phyloP scores from a whole-genome alignment of 1,140 invertebrate genomes.

The Dendrolimus punctatus region DNA sequence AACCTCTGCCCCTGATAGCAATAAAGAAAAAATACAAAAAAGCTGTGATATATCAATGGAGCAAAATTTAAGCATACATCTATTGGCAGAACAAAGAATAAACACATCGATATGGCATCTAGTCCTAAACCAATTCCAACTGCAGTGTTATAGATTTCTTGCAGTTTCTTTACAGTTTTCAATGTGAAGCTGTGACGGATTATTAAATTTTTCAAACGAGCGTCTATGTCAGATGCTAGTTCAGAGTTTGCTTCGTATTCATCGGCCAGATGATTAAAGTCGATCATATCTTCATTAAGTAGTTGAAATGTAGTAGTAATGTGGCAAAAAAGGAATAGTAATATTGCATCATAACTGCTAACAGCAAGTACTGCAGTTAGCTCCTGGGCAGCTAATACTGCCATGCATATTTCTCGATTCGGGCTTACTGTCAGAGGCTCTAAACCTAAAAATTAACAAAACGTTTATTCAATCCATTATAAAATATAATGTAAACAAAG shows the following conservation, averaged over 20 bases:
- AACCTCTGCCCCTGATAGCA: slow-evolving; percentile 32
- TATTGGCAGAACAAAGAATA: slow-evolving; percentile 25
- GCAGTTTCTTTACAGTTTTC: slow-evolving; percentile 20
- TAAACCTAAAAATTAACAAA: slow-evolving; percentile 13
- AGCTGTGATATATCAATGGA: slow-evolving; percentile 21
- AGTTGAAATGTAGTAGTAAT: slow-evolving; percentile 23
- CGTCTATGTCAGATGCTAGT: slow-evolving; percentile 2
- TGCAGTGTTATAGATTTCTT: slow-evolving; percentile 17
- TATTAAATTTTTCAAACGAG: slow-evolving; percentile 15
- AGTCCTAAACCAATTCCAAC: slow-evolving; percentile 24
- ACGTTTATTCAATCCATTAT: too few relatives aligned
- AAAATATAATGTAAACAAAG: too few relatives aligned
- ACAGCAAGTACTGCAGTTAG: slow-evolving; percentile 13
- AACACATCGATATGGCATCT: slow-evolving; percentile 21
- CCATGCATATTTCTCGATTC: slow-evolving; percentile 17
- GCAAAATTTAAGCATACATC: slow-evolving; percentile 21
- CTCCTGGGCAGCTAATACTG: slow-evolving; percentile 18
- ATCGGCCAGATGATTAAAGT: slow-evolving; percentile 8
- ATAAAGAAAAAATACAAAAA: slow-evolving; percentile 32
- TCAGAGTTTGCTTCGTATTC: slow-evolving; percentile 2
- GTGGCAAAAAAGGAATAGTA: slow-evolving; percentile 25
- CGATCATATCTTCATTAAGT: slow-evolving; percentile 15
- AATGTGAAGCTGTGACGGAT: slow-evolving; percentile 17
- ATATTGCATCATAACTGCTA: slow-evolving; percentile 15
- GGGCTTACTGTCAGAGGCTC: slow-evolving; percentile 13